These are phyloP conservation scores for Aix galericulata DNA, from an alignment of 2,113 vertebrate genomes.

Conservation along the genomic window DNA sequence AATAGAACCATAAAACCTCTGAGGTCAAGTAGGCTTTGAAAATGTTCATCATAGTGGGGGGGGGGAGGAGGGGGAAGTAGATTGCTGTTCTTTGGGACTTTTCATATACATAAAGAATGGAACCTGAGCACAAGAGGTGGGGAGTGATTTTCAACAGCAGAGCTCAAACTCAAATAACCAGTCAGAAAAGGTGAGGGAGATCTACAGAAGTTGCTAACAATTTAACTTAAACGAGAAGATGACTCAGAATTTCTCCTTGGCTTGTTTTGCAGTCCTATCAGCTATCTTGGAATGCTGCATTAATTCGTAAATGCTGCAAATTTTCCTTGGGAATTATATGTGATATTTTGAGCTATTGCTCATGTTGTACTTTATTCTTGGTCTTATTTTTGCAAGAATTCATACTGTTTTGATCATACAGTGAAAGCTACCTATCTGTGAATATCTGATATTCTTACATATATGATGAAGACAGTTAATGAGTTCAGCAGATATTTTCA, in stretches of 20 bases:
- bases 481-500: background rate
- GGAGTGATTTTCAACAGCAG: background rate
- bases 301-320: background rate
- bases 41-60: background rate
- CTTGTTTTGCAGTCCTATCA: background rate
- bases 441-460: background rate
- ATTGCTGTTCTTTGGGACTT: conserved; percentile 32
- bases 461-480: background rate
- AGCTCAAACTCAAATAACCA: background rate
- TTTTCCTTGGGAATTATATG: background rate
- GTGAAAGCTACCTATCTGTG: background rate
- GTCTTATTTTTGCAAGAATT: background rate
- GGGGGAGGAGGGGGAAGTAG: background rate
- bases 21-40: conserved; percentile 60
- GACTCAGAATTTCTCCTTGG: background rate
- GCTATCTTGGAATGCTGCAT: background rate
- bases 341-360: background rate
- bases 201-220: background rate
- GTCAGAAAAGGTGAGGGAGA: background rate
- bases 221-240: background rate
- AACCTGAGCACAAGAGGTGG: background rate
- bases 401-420: background rate
- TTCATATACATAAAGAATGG: background rate
- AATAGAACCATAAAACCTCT: conserved; percentile 52
- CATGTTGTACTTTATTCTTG: background rate